These are phyloP conservation scores for Leptoteleia sp. DNA, from an alignment of 1,140 invertebrate genomes.

Conservation along the genomic window DNA sequence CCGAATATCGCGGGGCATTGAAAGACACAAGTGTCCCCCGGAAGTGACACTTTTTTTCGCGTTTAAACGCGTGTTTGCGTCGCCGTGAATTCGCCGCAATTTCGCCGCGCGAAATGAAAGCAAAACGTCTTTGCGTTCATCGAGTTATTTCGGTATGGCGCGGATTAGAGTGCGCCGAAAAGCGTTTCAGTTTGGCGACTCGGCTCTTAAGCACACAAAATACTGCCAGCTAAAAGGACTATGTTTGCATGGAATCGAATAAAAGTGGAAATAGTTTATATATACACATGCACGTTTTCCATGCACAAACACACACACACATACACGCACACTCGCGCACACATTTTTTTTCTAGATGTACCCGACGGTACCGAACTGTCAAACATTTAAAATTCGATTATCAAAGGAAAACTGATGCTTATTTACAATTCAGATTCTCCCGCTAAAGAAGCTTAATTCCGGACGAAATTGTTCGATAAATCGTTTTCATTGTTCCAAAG, in stretches of 20 bases:
- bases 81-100: constrained; percentile 7
- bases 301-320: too few species aligned
- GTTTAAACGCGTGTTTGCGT: too few species aligned
- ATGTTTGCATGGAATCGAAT: constrained; percentile 28
- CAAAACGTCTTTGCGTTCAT: constrained; percentile 16
- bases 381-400: constrained; percentile 48
- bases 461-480: constrained; percentile 22
- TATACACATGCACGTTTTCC: too few species aligned
- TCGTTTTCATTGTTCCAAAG: constrained; percentile 31
- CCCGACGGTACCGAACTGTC: constrained; percentile 6
- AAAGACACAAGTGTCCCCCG: constrained; percentile 20
- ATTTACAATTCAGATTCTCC: constrained; percentile 42
- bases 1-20: constrained; percentile 6
- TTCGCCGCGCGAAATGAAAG: not conserved
- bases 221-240: constrained; percentile 12
- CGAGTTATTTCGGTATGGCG: constrained; percentile 32
- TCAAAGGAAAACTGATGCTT: constrained; percentile 40
- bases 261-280: constrained; percentile 16
- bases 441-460: constrained; percentile 23
- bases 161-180: constrained; percentile 26
- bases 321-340: too few species aligned
- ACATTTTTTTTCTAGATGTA: too few species aligned
- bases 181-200: constrained; percentile 15
- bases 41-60: constrained; percentile 20
- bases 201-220: constrained; percentile 10